phyloP scores from a whole-genome alignment of 1,140 invertebrate genomes.

The Lepidurus apus region DNA sequence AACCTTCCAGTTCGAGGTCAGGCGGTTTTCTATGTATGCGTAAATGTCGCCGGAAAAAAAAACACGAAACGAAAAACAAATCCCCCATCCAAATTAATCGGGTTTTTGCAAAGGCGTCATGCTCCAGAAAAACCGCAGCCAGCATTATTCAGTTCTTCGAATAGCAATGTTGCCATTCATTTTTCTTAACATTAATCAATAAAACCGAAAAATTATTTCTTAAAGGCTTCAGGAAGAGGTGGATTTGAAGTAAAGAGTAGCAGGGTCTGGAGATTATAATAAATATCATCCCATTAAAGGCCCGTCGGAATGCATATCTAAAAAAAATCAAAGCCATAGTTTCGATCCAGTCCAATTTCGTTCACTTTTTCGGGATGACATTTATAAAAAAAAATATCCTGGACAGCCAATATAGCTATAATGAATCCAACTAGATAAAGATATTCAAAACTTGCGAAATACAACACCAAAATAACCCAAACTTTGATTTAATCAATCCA shows the following conservation, averaged over 20 bases:
- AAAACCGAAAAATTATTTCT: neutral
- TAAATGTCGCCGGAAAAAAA: conserved; percentile 23
- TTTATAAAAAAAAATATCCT: neutral
- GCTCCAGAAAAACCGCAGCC: conserved; percentile 2
- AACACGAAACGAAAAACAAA: conserved; percentile 28
- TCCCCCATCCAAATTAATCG: conserved; percentile 17
- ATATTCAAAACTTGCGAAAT: neutral
- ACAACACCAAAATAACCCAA: neutral
- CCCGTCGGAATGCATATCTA: too few relatives aligned
- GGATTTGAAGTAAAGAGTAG: too few relatives aligned
- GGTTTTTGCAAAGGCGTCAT: neutral
- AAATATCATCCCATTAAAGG: too few relatives aligned
- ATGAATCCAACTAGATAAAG: neutral
- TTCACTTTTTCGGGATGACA: too few relatives aligned
- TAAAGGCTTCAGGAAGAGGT: too few relatives aligned
- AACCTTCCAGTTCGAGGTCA: conserved; percentile 96
- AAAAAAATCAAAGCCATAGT: too few relatives aligned
- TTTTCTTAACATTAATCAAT: neutral
- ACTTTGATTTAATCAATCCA: conserved; percentile 15
- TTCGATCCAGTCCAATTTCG: too few relatives aligned
- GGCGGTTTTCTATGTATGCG: conserved; percentile 48
- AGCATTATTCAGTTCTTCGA: conserved; percentile 13
- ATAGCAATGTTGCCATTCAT: neutral
- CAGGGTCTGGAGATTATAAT: too few relatives aligned
- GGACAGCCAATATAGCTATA: neutral